Evolutionary conservation across 2,888 invertebrate species (phyloP), one percentile per base, ranked within the genome.

Genomic region (Drosophila meridionalis): DNA sequence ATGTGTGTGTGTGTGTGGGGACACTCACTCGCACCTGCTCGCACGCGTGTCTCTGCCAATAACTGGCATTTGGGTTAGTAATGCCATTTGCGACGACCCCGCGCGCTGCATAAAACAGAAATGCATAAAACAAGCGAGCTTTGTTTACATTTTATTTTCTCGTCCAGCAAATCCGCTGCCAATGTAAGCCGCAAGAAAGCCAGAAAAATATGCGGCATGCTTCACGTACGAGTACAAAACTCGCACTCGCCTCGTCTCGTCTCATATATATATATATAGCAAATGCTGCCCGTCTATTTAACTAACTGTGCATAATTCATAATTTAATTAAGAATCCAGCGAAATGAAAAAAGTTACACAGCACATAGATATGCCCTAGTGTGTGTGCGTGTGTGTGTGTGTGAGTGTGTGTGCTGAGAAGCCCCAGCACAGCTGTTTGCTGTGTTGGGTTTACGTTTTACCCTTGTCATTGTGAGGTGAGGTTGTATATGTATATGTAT

Each of bases 301-400:
- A 91, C 92, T 91, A 90, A 89, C 90, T 92, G 92, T 91, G 91
- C 91, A 91, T 91, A 91, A 91, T 91, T 91, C 91, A 92, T 91
- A 91, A 91, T 91, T 91, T 91, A 91, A 91, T 91, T 91, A 91
- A 92, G 92, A 91, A 91, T 86, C 82, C 92, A 86, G 76, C 91
- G 89, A 90, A 92, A 91, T 90, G 92, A 90, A 90, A 88, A 90
- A 88, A 90, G 82, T 86, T 83, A 78, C 82, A 83, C 75, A 71
- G 91, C 83, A 82, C 91, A 91, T 76, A 80, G 80, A 76, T 59
- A 53, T 58, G 64, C 53, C 45, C 20, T 43, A 14, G 11, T 48
- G 14, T 62, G 63, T 60, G 42, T 55, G 50, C 20, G 60, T 60
- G 40, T 69, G 12, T 4, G 38, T 38, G 12, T 38, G 38, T 12